Conservation (phyloP, 2,113 vertebrate genomes). For the Xenopus tropicalis region UCB_Xtro_10.0 CM004443.2:102533001-102533500, state of each 20-base stretch:
- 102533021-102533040: neutral
- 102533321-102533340: constrained; percentile 83
- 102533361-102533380: constrained; percentile 83
- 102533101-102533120: constrained; percentile 66
- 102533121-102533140: constrained; percentile 65
- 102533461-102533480: constrained; percentile 75
- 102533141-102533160: constrained; percentile 63
- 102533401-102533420: constrained; percentile 92
- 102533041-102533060: neutral
- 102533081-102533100: neutral
- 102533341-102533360: constrained; percentile 90
- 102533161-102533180: constrained; percentile 62
- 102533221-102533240: constrained; percentile 75
- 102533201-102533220: constrained; percentile 41
- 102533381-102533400: constrained; percentile 76
- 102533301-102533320: constrained; percentile 86
- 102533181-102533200: constrained; percentile 70
- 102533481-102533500: constrained; percentile 88
- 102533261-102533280: constrained; percentile 78
- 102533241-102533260: constrained; percentile 79
- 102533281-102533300: constrained; percentile 79
- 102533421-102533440: constrained; percentile 88
- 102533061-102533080: neutral
- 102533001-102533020: neutral
- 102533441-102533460: constrained; percentile 83